Conservation (phyloP, 2,888 invertebrate species). For the Cyrtodaria siliqua region DNA sequence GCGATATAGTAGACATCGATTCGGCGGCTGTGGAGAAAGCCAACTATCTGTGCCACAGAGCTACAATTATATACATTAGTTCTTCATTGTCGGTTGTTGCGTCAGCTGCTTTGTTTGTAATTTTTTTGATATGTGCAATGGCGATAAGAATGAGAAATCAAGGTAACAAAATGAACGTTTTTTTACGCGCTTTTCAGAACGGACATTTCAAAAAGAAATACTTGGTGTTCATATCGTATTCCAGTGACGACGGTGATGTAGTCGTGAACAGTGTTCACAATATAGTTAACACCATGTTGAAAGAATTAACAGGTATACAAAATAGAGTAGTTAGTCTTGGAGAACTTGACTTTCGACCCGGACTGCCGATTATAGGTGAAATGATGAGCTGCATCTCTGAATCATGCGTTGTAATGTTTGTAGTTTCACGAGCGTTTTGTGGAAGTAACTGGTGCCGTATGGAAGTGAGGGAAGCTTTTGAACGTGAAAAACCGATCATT, state of each 20-base stretch:
- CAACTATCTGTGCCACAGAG: background rate
- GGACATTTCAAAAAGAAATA: background rate
- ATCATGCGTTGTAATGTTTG: background rate
- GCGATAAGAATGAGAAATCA: no score
- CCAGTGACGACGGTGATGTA: background rate
- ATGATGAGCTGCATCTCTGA: background rate
- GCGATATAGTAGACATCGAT: background rate
- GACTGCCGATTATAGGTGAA: background rate
- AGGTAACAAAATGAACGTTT: background rate
- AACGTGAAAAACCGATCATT: background rate
- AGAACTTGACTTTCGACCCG: background rate
- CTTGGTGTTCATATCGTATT: background rate
- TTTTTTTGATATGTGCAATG: no score
- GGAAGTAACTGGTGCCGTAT: background rate
- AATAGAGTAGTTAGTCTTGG: background rate
- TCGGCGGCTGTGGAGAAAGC: background rate
- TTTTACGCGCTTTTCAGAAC: background rate
- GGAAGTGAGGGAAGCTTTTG: background rate
- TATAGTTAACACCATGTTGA: background rate
- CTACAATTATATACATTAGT: no score
- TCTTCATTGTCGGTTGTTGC: no score
- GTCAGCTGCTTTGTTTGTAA: no score
- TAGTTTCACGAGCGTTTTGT: constrained; percentile 4
- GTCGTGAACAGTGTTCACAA: background rate
- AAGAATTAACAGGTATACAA: background rate